Conservation (phyloP, 2,888 invertebrate genomes). For the Meiosimyza platycephala region DNA sequence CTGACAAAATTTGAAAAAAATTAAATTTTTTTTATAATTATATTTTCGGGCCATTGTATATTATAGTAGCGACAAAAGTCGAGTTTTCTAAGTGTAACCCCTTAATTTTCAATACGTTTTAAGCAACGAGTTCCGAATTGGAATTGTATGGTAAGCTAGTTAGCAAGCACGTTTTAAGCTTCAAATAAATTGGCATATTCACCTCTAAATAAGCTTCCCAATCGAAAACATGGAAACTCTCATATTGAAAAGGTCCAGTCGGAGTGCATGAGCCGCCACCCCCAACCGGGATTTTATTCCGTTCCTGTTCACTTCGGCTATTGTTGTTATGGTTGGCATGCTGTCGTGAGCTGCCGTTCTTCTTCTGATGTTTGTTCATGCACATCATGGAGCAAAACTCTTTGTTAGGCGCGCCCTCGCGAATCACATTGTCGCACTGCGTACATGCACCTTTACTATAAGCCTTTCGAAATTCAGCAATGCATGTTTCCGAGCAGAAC, state of each 20-base stretch:
- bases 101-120: not conserved
- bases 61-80: no score
- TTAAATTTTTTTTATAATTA: no score
- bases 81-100: no score
- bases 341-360: slow-evolving; percentile 70
- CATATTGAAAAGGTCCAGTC: slow-evolving; percentile 80
- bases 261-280: slow-evolving; percentile 68
- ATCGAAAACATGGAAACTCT: slow-evolving; percentile 84
- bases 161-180: slow-evolving; percentile 12
- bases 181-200: slow-evolving; percentile 21
- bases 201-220: slow-evolving; percentile 84
- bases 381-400: slow-evolving; percentile 89
- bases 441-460: slow-evolving; percentile 89
- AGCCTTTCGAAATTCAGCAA: slow-evolving; percentile 89
- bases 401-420: slow-evolving; percentile 78
- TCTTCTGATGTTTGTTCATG: slow-evolving; percentile 86
- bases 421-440: slow-evolving; percentile 87
- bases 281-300: slow-evolving; percentile 56
- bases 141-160: not conserved
- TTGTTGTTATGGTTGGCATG: slow-evolving; percentile 52
- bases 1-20: no score
- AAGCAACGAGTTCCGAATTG: not conserved
- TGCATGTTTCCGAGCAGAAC: slow-evolving; percentile 91
- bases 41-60: no score
- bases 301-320: slow-evolving; percentile 53